Base-by-base conservation (phyloP, 2,888 invertebrate genomes). In the Drosophila lacicola region DNA sequence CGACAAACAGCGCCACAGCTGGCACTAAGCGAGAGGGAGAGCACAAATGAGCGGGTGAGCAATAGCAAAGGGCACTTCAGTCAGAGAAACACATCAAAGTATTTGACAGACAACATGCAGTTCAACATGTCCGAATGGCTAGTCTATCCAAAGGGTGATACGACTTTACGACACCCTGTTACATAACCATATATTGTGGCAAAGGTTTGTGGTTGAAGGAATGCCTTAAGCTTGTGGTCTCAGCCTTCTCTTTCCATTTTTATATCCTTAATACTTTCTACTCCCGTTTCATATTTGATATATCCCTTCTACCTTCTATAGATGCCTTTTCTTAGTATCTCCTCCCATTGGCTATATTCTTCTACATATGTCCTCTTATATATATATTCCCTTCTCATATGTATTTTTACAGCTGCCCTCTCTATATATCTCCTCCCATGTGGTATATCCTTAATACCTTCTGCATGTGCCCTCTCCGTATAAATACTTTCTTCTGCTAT, bases 81-180 rank as follows among this genome's bases (percentile, higher is more conserved):
- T 69, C 61, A 61, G 64, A 65, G 60, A 74, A 70, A 86, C 74
- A 82, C 87, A 82, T 82, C 82, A 82, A 87, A 82, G 84, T 74
- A 58, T 55, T 75, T 78, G 74, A 75, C 78, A 68, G 72, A 77
- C 63, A 68, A 68, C 63, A 72, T 60, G 49, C 66, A 67, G 44
- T 57, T 46, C 56, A 56, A 57, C 49, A 67, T 78, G 74, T 73
- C 62, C 54, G 29, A 65, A 29, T 55, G 41, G 8, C 37, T 42
- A 17, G 33, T n/a, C 9, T 6, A 2, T n/a, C 1, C 3, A 4
- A 5, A 17, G 11, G 9, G 2, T 25, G 29, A 17, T 21, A 1
- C n/a, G 56, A 58, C 62, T 49, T 1, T 2, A 0, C 0, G 2
- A 45, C 63, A 66, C 74, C 62, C 77, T 77, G 21, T 21, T n/a